Base-by-base conservation (phyloP, 2,113 vertebrate species). In the Ageneiosus marmoratus region DNA sequence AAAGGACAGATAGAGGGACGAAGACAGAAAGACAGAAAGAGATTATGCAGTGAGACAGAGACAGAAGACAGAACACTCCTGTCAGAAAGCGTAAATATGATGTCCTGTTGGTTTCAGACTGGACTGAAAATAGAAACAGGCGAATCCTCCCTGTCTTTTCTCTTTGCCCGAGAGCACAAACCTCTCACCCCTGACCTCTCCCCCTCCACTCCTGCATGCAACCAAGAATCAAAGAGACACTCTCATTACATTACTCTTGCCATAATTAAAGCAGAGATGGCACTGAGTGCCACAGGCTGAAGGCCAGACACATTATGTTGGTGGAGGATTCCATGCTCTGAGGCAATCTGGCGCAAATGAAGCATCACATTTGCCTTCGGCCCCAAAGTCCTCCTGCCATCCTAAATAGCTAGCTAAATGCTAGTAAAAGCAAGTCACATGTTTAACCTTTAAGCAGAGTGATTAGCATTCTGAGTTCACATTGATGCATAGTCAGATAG, bases 151-250 rank as follows among this genome's bases (percentile, higher is more conserved):
- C 48, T 50, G 46, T 18, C 9, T 6, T 11, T 6, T 11, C 22
- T 11, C 3, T 55, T 60, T 50, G 80, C 83, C 85, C 83, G 10
- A 46, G 34, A 73, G 83, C 86, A 18, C 55, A 55, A 48, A 29
- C 56, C 51, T 69, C 51, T 29, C 15, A 32, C 50, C 24, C 18
- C 12, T 27, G 53, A 32, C 73, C 53, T 79, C 51, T 41, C 16
- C 20, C n/a, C 41, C 34, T 27, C 73, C 20, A 37, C n/a, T 62
- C 63, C 55, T 63, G 48, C 48, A 65, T 84, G 83, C 67, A 62
- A 55, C 44, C 74, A 51, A 48, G 81, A 88, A 88, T 90, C 80
- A 88, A 88, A 87, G 48, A 80, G 85, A 87, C 78, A 69, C 79
- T 32, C 81, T 86, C 85, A 86, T 89, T 88, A 85, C 53, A 82